Percentiles rank a stretch among this genome's conserved stretches.
Evolutionary conservation across 1,140 invertebrate genomes (phyloP).

Genomic region (Stratiolaelaps scimitus): DNA sequence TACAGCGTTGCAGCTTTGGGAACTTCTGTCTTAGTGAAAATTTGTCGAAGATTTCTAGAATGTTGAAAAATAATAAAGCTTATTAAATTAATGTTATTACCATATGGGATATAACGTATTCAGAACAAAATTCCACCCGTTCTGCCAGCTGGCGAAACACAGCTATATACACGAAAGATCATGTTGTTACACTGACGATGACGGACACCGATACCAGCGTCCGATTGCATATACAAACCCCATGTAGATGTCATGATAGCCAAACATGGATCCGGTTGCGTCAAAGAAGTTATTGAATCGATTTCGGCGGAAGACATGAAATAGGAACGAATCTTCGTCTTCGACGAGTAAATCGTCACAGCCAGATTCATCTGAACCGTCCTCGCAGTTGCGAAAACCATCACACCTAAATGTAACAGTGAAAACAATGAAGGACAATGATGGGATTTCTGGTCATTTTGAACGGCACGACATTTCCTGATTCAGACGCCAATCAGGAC

Average conservation of each 20-base stretch:
- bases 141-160: not conserved
- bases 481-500: constrained; percentile 38
- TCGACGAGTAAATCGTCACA: constrained; percentile 40
- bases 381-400: constrained; percentile 41
- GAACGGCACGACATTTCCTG: constrained; percentile 38
- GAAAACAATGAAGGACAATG: not conserved
- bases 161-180: not conserved
- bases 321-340: constrained; percentile 37
- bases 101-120: not conserved
- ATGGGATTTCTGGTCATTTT: constrained; percentile 34
- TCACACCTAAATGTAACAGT: constrained; percentile 38
- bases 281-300: constrained; percentile 41
- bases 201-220: not conserved
- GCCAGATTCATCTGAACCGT: constrained; percentile 42
- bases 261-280: constrained; percentile 43
- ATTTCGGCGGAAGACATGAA: constrained; percentile 37
- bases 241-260: constrained; percentile 39
- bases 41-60: constrained; percentile 32
- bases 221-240: constrained; percentile 31
- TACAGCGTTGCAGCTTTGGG: constrained; percentile 42
- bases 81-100: not conserved
- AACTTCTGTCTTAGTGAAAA: constrained; percentile 39
- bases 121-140: not conserved
- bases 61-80: not conserved
- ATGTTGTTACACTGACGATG: not conserved